phyloP scores from a whole-genome alignment of 2,797 vertebrate genomes.

The Triplophysa bombifrons region DNA sequence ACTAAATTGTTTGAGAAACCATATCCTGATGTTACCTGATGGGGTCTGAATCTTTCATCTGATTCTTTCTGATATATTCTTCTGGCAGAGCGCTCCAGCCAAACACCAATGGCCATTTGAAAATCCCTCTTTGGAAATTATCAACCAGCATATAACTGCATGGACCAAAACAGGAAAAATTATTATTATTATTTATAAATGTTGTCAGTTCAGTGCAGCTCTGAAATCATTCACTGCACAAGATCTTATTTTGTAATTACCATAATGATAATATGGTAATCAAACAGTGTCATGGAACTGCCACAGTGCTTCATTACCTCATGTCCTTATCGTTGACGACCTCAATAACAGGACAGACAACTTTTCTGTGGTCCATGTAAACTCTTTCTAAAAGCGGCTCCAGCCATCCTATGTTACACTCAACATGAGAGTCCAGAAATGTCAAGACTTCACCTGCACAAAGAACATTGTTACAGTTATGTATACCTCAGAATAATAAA shows the following conservation, averaged over 20 bases:
- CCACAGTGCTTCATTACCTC: slow-evolving; percentile 77
- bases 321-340: slow-evolving; percentile 96
- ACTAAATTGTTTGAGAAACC: background rate
- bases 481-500: too few species aligned
- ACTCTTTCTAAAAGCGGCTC: slow-evolving; percentile 93
- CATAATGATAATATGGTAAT: background rate
- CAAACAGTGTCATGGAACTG: background rate
- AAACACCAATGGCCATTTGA: slow-evolving; percentile 97
- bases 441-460: slow-evolving; percentile 88
- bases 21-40: slow-evolving; percentile 80
- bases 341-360: slow-evolving; percentile 95
- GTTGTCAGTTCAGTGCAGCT: too few species aligned
- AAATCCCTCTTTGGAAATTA: slow-evolving; percentile 95
- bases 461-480: slow-evolving; percentile 36
- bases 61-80: slow-evolving; percentile 83
- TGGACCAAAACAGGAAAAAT: background rate
- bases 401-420: slow-evolving; percentile 97
- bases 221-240: too few species aligned
- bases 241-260: too few species aligned
- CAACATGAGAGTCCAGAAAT: slow-evolving; percentile 95
- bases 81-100: slow-evolving; percentile 88
- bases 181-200: background rate
- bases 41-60: slow-evolving; percentile 86
- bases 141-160: slow-evolving; percentile 93
- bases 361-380: slow-evolving; percentile 83